Evolutionary conservation across 35 echinoderm and acorn worm genomes (phyloP).

Genomic region (Ophioderma brevispina): DNA sequence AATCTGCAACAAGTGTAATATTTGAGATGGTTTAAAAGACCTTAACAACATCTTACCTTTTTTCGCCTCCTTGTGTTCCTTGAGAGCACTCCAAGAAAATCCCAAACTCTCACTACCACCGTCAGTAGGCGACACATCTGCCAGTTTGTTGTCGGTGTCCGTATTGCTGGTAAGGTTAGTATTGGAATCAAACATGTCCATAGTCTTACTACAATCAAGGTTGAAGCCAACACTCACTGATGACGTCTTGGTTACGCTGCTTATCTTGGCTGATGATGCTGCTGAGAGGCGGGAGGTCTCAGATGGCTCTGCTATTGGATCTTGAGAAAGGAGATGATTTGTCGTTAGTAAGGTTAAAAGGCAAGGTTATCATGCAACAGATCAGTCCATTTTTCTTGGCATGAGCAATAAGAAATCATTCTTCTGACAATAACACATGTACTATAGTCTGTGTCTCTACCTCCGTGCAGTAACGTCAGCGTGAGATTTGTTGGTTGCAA

Average conservation of each 20-base stretch:
- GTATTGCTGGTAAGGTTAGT: slow-evolving; percentile 36
- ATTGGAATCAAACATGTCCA: slow-evolving; percentile 67
- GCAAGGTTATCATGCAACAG: no score
- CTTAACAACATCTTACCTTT: no score
- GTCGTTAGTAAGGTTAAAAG: no score
- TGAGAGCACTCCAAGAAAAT: slow-evolving; percentile 65
- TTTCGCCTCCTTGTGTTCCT: slow-evolving; percentile 4
- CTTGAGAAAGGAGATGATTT: no score
- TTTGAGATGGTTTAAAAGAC: no score
- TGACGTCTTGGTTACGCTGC: background rate
- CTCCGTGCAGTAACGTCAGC: no score
- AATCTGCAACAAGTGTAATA: no score
- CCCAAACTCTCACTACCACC: slow-evolving; percentile 32
- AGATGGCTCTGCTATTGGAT: background rate
- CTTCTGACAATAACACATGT: no score
- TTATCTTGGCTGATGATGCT: background rate
- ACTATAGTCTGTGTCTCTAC: no score
- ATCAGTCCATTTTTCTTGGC: no score
- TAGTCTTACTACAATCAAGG: slow-evolving; percentile 42
- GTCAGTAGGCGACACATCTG: background rate
- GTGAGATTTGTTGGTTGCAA: no score
- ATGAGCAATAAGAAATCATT: no score
- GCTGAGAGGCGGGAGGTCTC: background rate
- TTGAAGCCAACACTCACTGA: background rate
- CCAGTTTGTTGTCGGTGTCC: background rate